Evolutionary conservation across 2,113 vertebrate species (phyloP), one percentile per base, ranked within the genome.

Genomic region (Alligator sinensis): DNA sequence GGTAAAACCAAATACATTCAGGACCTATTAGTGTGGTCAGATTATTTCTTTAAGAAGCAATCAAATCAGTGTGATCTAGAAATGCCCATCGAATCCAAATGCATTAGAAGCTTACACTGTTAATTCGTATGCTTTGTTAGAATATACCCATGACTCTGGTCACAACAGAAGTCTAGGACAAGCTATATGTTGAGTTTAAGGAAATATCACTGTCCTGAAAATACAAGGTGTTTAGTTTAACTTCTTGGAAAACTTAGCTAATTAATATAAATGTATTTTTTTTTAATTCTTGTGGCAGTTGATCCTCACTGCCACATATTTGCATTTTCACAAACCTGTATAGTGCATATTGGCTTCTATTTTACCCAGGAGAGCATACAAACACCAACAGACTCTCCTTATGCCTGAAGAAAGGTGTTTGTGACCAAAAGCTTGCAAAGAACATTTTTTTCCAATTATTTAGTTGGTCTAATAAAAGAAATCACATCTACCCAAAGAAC

Each of bases 51-150:
- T 38, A 94, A 77, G 54, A 59, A 92, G 93, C 91, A 76, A 83
- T 86, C 58, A 95, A 87, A 88, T 88, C 84, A 86, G 75, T 55
- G 60, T 5, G 27, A 38, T 25, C 77, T 85, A 22, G 0, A 88
- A 82, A 95, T 78, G n/a, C n/a, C 86, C 28, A 58, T 91, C 77
- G 94, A 66, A 78, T 74, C 8, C 27, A 89, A 47, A 3, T 89
- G 24, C 0, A 0, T 78, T 82, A 60, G 54, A 64, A 12, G 22
- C 89, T 86, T 59, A 47, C 54, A 25, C 78, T 74, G 59, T 89
- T 60, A 82, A 9, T 28, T 11, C 74, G 4, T 59, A 30, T 12
- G 72, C 5, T 82, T 92, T 62, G 27, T 86, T 22, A 64, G 28
- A 86, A 9, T 54, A 11, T 77, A 28, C 27, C 34, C 18, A 34